Base-by-base conservation (phyloP, 2,888 invertebrate genomes). In the Byasa hedistus region DNA sequence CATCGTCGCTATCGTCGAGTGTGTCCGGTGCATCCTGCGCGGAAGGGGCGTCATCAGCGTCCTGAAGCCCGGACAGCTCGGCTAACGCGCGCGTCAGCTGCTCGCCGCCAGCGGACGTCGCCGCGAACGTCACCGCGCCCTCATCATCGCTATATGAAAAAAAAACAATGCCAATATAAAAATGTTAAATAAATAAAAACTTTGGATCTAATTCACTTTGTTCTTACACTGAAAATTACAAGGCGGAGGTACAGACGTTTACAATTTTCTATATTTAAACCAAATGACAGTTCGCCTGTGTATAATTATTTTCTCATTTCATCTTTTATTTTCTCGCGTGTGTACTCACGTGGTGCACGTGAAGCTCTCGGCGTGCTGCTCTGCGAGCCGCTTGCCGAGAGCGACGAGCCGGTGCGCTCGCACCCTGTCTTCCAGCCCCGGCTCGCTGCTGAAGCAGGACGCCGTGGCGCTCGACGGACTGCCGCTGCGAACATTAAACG, bases 321-420 rank as follows among this genome's bases (percentile, higher is more conserved):
- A 7, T 3, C 15, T 12, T 39, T 12, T 12, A 15, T 39, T 1
- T 51, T 36, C 2, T n/a, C 17, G 27, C 24, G 21, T 48, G 52
- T n/a, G 8, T 39, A 78, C 84, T 83, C 48, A 90, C 89, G 79
- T 80, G 70, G 73, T 79, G 71, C 74, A 82, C 0, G 80, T 69
- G 21, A 90, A 76, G 12, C 79, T 80, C 0, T 84, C 81, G 0
- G 86, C 79, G 51, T 74, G 69, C 1, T 77, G 68, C 0, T 78
- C 77, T 0, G 86, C 82, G 17, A 92, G 79, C 48, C 73, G 75
- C 51, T 69, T 70, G 5, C 84, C 90, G 3, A 90, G 80, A 52
- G 67, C 70, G 68, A 85, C 69, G 24, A 91, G 75, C 0, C 92
- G 76, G 48, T 73, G 71, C 60, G 85, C 86, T 10, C 91, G 85